Conservation (phyloP, 2,797 vertebrate genomes). For the Etheostoma perlongum region DNA sequence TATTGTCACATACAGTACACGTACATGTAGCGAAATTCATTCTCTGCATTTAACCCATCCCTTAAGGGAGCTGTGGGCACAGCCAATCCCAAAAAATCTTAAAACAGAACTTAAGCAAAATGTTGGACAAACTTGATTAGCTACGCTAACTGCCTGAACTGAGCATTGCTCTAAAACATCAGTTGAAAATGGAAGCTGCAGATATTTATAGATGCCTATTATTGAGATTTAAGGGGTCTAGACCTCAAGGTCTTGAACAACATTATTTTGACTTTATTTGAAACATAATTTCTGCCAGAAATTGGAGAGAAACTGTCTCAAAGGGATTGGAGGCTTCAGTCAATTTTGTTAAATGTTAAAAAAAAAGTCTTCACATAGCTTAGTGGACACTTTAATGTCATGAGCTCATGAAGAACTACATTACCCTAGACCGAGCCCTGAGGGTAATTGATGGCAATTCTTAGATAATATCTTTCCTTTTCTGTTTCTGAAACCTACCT, state of each 20-base stretch:
- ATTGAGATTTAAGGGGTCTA: not conserved
- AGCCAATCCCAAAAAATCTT: no score
- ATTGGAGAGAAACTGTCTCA: constrained; percentile 10
- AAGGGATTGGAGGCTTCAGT: not conserved
- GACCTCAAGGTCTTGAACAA: not conserved
- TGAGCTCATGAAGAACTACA: constrained; percentile 41
- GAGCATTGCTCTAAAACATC: not conserved
- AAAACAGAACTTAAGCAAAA: not conserved
- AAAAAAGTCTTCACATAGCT: constrained; percentile 21
- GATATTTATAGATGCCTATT: not conserved
- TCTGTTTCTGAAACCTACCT: no score
- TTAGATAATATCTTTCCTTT: not conserved
- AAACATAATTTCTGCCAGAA: not conserved
- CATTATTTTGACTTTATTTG: not conserved
- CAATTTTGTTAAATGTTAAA: constrained; percentile 11
- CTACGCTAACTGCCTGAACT: not conserved
- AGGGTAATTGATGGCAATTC: constrained; percentile 26
- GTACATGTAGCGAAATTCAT: no score
- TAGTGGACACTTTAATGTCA: constrained; percentile 12
- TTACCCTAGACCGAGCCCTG: constrained; percentile 25
- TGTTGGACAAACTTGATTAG: not conserved
- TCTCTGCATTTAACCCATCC: no score
- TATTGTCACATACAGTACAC: no score
- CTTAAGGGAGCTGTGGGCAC: no score
- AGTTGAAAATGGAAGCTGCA: not conserved